phyloP scores from a whole-genome alignment of 2,888 invertebrate species.

The Coenonympha glycerion region DNA sequence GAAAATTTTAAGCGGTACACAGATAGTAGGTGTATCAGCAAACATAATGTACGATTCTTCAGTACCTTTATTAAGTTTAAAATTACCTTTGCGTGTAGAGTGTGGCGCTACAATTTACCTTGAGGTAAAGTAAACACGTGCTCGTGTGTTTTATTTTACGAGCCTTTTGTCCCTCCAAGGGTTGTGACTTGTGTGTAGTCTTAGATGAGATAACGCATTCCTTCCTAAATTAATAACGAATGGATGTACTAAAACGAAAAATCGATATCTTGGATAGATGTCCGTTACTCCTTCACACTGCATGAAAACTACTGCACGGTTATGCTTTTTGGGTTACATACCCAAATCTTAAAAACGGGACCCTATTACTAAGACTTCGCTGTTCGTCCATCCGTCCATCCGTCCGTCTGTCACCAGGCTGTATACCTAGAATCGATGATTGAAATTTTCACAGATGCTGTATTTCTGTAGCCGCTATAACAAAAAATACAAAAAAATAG shows the following conservation, averaged over 20 bases:
- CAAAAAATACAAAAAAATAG: too few relatives aligned
- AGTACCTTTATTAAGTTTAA: constrained; percentile 5
- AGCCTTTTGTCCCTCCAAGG: constrained; percentile 4
- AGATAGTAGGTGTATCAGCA: not conserved
- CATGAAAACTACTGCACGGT: too few relatives aligned
- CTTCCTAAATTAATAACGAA: not conserved
- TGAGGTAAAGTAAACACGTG: constrained; percentile 12
- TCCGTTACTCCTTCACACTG: too few relatives aligned
- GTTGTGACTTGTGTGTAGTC: not conserved
- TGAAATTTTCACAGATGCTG: too few relatives aligned
- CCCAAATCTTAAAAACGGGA: too few relatives aligned
- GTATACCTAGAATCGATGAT: too few relatives aligned
- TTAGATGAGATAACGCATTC: not conserved
- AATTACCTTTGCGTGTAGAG: constrained; percentile 10
- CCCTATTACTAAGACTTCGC: too few relatives aligned
- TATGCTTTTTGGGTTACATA: too few relatives aligned
- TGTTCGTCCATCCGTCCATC: too few relatives aligned
- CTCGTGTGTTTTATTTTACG: constrained; percentile 13
- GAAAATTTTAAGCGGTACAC: not conserved
- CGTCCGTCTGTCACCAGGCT: too few relatives aligned
- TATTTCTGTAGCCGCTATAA: too few relatives aligned
- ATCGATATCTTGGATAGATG: too few relatives aligned
- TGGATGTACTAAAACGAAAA: not conserved
- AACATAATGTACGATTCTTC: not conserved
- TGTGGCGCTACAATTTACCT: constrained; percentile 6